These are phyloP conservation scores for Leptodactylus fallax DNA, from an alignment of 2,797 vertebrate genomes.

Conservation along the genomic window DNA sequence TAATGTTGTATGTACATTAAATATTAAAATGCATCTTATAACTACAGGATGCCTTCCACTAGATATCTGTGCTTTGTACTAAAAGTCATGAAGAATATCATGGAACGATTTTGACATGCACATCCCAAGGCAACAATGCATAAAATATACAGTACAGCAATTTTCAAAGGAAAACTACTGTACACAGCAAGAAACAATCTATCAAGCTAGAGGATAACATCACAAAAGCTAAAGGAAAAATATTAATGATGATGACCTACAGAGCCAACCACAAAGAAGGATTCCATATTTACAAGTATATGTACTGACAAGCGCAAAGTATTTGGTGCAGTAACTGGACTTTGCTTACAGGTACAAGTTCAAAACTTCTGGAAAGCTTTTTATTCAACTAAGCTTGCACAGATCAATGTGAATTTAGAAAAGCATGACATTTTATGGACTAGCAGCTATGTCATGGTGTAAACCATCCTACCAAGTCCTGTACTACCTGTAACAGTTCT, in stretches of 20 bases:
- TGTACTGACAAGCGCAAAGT: neutral
- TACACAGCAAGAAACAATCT: neutral
- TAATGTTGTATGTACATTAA: neutral
- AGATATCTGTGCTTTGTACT: neutral
- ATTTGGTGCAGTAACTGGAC: too few species aligned
- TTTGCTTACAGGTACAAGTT: too few species aligned
- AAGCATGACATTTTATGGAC: too few species aligned
- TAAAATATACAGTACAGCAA: slow-evolving; percentile 5
- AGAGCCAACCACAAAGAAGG: neutral
- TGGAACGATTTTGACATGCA: neutral
- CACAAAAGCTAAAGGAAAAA: neutral
- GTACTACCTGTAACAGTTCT: too few species aligned
- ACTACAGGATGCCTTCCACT: neutral
- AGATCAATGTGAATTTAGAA: too few species aligned
- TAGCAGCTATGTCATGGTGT: too few species aligned
- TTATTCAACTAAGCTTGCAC: too few species aligned
- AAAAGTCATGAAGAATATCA: slow-evolving; percentile 1
- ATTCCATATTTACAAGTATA: neutral
- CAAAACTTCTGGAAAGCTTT: too few species aligned
- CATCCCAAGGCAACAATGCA: slow-evolving; percentile 12
- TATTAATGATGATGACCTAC: neutral
- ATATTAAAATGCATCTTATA: neutral
- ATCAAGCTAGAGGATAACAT: neutral
- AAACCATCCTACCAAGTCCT: too few species aligned
- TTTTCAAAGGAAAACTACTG: neutral